Conservation (phyloP, 2,797 vertebrate genomes). For the Pterois miles region DNA sequence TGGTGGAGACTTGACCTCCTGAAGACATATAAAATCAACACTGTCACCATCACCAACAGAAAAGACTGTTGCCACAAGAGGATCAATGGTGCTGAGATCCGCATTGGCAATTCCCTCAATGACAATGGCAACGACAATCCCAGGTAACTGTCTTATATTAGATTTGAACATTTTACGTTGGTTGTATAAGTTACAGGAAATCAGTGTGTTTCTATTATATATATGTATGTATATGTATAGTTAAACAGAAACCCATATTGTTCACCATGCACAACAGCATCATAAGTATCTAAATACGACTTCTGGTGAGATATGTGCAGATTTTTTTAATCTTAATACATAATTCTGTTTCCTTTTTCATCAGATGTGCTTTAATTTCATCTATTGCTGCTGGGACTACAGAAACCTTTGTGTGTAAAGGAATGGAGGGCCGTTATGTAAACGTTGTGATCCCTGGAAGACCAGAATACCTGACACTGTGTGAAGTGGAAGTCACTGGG, state of each 20-base stretch:
- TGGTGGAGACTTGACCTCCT: conserved; percentile 43
- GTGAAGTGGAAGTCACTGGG: conserved; percentile 27
- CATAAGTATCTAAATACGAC: too few species aligned
- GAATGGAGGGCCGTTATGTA: conserved; percentile 18
- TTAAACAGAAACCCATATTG: background rate
- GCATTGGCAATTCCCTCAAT: conserved; percentile 6
- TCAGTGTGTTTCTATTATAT: too few species aligned
- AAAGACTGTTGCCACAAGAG: background rate
- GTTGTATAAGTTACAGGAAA: background rate
- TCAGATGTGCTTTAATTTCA: conserved; percentile 37
- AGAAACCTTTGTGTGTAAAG: conserved; percentile 22
- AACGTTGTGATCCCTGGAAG: conserved; percentile 29
- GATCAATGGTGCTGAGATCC: conserved; percentile 17
- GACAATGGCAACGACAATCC: conserved; percentile 3
- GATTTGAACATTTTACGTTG: background rate
- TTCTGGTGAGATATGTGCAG: background rate
- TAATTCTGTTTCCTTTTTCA: background rate
- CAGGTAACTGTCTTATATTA: background rate
- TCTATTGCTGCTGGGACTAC: background rate
- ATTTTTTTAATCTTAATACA: background rate
- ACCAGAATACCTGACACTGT: background rate
- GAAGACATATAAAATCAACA: background rate
- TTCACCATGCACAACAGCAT: background rate
- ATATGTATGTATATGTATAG: too few species aligned
- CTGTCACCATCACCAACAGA: conserved; percentile 43